phyloP scores from a whole-genome alignment of 2,113 vertebrate genomes.

The Neodon shergylaensis region DNA sequence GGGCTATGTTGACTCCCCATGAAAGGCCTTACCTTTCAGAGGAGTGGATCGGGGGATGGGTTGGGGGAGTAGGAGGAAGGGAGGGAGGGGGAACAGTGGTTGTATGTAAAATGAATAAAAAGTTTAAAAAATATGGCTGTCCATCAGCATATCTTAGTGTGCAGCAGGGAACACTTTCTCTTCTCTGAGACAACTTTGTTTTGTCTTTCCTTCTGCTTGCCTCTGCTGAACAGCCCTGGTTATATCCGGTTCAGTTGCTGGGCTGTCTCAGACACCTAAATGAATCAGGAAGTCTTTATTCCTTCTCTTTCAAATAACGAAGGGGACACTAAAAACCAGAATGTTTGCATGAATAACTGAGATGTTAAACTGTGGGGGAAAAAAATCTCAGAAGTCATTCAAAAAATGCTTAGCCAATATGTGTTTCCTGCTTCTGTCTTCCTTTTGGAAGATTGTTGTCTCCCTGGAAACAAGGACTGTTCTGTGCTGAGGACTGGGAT shows the following conservation, averaged over 20 bases:
- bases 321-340: neutral
- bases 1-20: too few relatives aligned
- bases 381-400: neutral
- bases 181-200: neutral
- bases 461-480: neutral
- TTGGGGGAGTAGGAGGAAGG: too few relatives aligned
- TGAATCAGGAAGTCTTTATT: neutral
- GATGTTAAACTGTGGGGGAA: neutral
- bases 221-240: neutral
- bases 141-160: neutral
- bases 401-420: neutral
- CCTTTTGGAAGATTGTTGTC: neutral
- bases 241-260: neutral
- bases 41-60: too few relatives aligned
- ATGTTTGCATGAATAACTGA: neutral
- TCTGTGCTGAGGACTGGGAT: neutral
- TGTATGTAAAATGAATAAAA: too few relatives aligned
- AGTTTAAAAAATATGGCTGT: neutral
- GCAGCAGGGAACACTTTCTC: neutral
- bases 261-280: neutral
- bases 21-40: too few relatives aligned
- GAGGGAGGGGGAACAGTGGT: too few relatives aligned
- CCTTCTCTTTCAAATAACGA: neutral
- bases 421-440: neutral
- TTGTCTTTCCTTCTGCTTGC: neutral